A percentile compares a stretch with the other conserved stretches of the same genome.
These are phyloP conservation scores for Hylaea fasciaria DNA, from an alignment of 2,888 invertebrate species.

Conservation along the genomic window DNA sequence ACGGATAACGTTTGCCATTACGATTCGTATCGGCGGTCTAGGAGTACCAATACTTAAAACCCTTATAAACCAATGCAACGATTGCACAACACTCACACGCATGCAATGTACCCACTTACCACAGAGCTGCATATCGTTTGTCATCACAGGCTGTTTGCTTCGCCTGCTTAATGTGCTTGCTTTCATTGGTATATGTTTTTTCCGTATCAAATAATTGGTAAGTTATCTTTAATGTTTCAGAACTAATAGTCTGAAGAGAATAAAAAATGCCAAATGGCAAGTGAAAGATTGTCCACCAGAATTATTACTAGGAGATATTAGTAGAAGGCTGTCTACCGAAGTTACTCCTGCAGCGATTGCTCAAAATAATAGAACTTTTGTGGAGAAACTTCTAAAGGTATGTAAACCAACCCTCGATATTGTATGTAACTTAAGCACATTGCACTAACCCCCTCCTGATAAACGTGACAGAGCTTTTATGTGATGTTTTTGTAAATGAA, in stretches of 20 bases:
- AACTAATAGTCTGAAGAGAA: conserved; percentile 85
- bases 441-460: too few species aligned
- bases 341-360: conserved; percentile 95
- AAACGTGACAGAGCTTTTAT: too few species aligned
- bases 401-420: too few species aligned
- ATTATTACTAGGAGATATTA: conserved; percentile 75
- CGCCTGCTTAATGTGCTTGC: conserved; percentile 56
- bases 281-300: conserved; percentile 86
- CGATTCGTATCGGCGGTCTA: too few species aligned
- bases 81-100: conserved; percentile 35
- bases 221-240: conserved; percentile 58
- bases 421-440: too few species aligned
- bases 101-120: conserved; percentile 21
- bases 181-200: conserved; percentile 35
- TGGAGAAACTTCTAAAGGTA: conserved; percentile 98
- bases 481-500: too few species aligned
- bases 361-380: conserved; percentile 99
- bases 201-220: conserved; percentile 6
- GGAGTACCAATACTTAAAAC: too few species aligned
- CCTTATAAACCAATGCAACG: not conserved
- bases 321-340: conserved; percentile 85
- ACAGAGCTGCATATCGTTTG: conserved; percentile 15
- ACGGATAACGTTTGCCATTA: too few species aligned
- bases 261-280: conserved; percentile 87
- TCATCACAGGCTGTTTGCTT: conserved; percentile 47